Evolutionary conservation across 2,888 invertebrate species (phyloP), one percentile per base, ranked within the genome.

Genomic region (Tipula confusa): DNA sequence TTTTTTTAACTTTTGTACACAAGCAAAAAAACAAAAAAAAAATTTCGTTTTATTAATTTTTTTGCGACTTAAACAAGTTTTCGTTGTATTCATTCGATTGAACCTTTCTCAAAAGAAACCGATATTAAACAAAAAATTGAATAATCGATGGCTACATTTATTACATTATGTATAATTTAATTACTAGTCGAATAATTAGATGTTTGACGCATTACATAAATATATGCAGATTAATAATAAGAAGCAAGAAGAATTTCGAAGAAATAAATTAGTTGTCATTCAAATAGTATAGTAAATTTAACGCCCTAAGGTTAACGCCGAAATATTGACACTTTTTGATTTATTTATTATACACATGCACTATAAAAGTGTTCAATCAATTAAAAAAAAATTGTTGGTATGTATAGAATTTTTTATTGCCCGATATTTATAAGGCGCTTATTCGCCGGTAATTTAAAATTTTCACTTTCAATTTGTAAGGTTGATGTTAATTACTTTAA

Each of bases 371-470:
- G 64, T 64, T 64, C 18, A 64, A 24, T 64, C 64, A 64, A 64
- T 64, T 64, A 24, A 64, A 64, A 7, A 18, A 48, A 18, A 48
- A 15, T 7, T 64, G 15, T 15, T 15, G 7, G 24, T 24, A 64
- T 24, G 64, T 64, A 24, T 9, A 18, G 24, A 38, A 64, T 24
- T 64, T 24, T 64, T 64, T 24, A 24, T 64, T 64, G 64, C 64
- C 11, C 64, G 64, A 43, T 64, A 64, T 64, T 43, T 64, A 64
- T n/a, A 64, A 64, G 24, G 64, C 64, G 64, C 64, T 64, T 64
- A 64, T 9, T 24, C 24, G 11, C n/a, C 9, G 13, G 9, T 64
- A 64, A 24, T 64, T 64, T 64, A 64, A 64, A 2, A 24, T 24
- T 64, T 64, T 64, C 64, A 64, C 64, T 64, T 64, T 64, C 64